Evolutionary conservation across 35 echinoderm and acorn worm genomes (phyloP), one percentile per base, ranked within the genome.

Genomic region (Apostichopus californicus): DNA sequence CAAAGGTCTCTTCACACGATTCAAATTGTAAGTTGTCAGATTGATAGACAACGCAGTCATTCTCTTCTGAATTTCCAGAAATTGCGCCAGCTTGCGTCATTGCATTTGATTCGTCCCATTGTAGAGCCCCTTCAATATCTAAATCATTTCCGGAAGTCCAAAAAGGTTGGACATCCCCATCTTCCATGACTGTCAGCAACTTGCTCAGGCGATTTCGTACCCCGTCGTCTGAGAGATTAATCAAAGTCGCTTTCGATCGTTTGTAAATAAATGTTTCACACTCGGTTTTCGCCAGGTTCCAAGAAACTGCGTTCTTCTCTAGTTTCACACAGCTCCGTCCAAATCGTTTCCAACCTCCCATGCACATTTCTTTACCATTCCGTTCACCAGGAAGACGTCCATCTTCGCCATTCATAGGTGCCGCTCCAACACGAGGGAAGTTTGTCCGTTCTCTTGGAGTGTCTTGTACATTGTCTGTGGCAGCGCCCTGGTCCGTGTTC

Each of bases 181-280:
- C 17, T 75, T 22, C 71, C 11, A 20, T 61, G 7, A 61, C 17
- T 75, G 17, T 7, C 5, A 75, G 71, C 71, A 13, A 22, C 17
- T 75, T n/a, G 17, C 14, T 75, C n/a, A 75, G 20, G 7, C 71
- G 17, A 75, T 75, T n/a, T 75, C n/a, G 14, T 22, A 75, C 21
- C 71, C 21, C 71, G 4, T n/a, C 21, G 71, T 75, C 21, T 7
- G 6, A 13, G n/a, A 75, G 71, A 75, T 75, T n/a, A 14, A 75
- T 75, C 71, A 75, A 75, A 6, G 13, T 75, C n/a, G 71, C 71
- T 75, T 22, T 75, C 71, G 71, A 75, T n/a, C 18, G 14, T 18
- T 22, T 20, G 71, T 75, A 75, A 22, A 75, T 75, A 18, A 75
- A 75, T 75, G 71, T 75, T 18, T 75, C 71, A 75, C 71, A 75